Evolutionary conservation across 2,888 invertebrate species (phyloP), one percentile per base, ranked within the genome.

Genomic region (Sesia bembeciformis): DNA sequence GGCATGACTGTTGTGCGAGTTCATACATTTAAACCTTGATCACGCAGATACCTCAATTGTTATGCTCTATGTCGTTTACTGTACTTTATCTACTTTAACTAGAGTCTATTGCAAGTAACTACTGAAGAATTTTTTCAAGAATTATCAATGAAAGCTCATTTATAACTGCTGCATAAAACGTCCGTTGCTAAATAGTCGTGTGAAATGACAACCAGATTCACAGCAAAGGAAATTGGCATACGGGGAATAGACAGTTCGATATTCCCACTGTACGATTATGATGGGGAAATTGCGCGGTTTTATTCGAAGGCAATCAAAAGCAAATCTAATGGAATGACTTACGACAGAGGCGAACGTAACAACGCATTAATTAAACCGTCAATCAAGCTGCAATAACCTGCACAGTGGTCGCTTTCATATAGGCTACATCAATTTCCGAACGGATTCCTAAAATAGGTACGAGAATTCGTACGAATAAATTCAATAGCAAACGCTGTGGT

Each of bases 361-460:
- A 62, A 67, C 65, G 66, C 73, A 71, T 74, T 77, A 77, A 77
- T 77, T 77, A 76, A 73, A 73, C 65, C 67, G 74, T 72, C 77
- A 68, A 70, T 77, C 78, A 75, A 58, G 61, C 55, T 56, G 61
- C 66, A 66, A 70, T 70, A 66, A 62, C 61, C 58, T 58, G 61
- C 59, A 68, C 68, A 68, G 66, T 67, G 63, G 63, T 65, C 61
- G 64, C 69, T 72, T 75, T 68, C 68, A 71, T 67, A 68, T 63
- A 46, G 55, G 67, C 61, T 62, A 60, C 70, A 59, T 68, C 63
- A 66, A 68, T 67, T 71, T 72, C 61, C 58, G 57, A 56, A 55
- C 56, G 52, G 55, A 57, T 56, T 58, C 53, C 52, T 52, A 23
- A 46, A 42, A 50, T 7, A 7, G 40, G n/a, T 40, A 6, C 23